Conservation (phyloP, 2,888 invertebrate species). For the Deroplatys truncata region DNA sequence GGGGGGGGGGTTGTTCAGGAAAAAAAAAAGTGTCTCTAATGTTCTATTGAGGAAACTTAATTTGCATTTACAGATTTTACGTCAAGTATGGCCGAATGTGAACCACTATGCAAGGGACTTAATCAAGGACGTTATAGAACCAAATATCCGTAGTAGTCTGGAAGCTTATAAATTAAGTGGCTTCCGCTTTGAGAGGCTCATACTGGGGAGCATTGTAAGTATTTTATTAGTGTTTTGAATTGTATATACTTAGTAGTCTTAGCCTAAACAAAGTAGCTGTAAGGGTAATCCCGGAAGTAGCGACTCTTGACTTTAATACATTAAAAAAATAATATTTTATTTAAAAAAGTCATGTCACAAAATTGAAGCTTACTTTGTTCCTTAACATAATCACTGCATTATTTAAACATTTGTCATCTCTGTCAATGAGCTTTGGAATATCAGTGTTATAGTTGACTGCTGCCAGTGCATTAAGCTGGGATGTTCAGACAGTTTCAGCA, state of each 20-base stretch:
- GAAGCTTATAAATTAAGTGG: constrained; percentile 83
- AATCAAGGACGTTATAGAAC: constrained; percentile 82
- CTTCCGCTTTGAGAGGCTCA: constrained; percentile 91
- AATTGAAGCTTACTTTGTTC: too few relatives aligned
- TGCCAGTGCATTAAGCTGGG: too few relatives aligned
- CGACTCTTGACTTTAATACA: not conserved
- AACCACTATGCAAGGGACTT: constrained; percentile 83
- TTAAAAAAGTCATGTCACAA: not conserved
- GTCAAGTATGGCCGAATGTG: constrained; percentile 95
- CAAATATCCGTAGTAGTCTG: constrained; percentile 73
- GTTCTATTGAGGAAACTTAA: too few relatives aligned
- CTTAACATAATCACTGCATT: too few relatives aligned
- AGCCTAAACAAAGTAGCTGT: not conserved
- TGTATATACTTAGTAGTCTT: constrained; percentile 26
- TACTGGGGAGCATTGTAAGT: constrained; percentile 90
- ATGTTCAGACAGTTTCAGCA: too few relatives aligned
- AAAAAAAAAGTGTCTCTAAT: too few relatives aligned
- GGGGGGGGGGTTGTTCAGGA: too few relatives aligned
- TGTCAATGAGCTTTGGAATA: too few relatives aligned
- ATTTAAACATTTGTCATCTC: too few relatives aligned
- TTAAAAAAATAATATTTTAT: not conserved
- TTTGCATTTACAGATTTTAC: constrained; percentile 58
- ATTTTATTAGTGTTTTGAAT: constrained; percentile 9
- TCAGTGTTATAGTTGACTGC: too few relatives aligned
- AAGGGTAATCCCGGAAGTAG: not conserved